Base-by-base conservation (phyloP, 2,888 invertebrate species). In the Tetragonisca angustula region DNA sequence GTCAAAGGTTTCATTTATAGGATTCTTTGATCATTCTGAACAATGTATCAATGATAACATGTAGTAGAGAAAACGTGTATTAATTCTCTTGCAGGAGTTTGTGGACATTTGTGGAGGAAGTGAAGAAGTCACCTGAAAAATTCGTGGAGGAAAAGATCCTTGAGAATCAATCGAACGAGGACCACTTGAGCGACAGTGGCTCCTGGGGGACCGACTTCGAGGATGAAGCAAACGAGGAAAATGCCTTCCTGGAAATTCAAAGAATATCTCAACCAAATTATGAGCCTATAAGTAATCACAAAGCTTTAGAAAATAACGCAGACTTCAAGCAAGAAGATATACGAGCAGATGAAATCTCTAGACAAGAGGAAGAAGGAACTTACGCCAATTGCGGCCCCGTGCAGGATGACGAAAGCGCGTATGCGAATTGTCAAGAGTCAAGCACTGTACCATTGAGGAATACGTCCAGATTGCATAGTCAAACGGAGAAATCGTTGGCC, bases 181-280 rank as follows among this genome's bases (percentile, higher is more conserved):
- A 92, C 64, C 84, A 87, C 1, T 59, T 90, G 32, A 93, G 92
- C 84, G 94, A 94, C 76, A 88, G 86, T 11, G 92, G 90, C 68
- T 93, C 92, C 9, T 94, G 94, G 94, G 94, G 91, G n/a, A 93
- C 94, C 9, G 94, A 94, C 54, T 94, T 94, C 75, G 93, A 94
- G 13, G 93, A 94, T 74, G 91, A 91, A 61, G 72, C 77, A 4
- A 88, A 89, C 9, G 93, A 93, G 0, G 93, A 93, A 3, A 78
- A 15, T 4, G 21, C 11, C 1, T 43, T 69, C 0, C 11, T 61
- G 1, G 65, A 76, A 2, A 61, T 24, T 13, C 64, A 64, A 0
- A 79, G 52, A 17, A 3, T 36, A 4, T 56, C 54, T 54, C 83
- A 78, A 76, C 70, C 67, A 59, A 73, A 56, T 49, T 9, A 36